Evolutionary conservation across 2,888 invertebrate species (phyloP).

Genomic region (Himalopsyche tibetana): DNA sequence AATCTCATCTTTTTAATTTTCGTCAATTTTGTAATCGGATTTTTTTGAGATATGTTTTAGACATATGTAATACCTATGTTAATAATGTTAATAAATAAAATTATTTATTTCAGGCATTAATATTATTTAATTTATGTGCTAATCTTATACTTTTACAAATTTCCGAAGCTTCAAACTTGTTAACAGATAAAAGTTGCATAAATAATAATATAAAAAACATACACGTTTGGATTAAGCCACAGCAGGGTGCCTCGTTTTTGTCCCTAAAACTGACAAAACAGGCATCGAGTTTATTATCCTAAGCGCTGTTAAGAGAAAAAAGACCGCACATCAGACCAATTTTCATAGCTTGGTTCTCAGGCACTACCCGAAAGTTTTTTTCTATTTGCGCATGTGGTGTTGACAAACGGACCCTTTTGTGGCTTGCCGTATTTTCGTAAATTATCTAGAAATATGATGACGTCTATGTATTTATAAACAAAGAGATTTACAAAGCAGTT

Average conservation of each 20-base stretch:
- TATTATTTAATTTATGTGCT: too few species aligned
- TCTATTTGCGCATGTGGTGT: slow-evolving; percentile 4
- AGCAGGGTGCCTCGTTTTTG: not conserved
- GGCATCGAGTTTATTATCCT: slow-evolving; percentile 19
- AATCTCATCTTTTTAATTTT: too few species aligned
- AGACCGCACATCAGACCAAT: slow-evolving; percentile 9
- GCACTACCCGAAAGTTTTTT: slow-evolving; percentile 10
- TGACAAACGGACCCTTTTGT: slow-evolving; percentile 19
- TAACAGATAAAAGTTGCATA: not conserved
- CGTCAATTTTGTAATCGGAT: too few species aligned
- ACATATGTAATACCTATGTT: too few species aligned
- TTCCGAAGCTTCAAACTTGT: too few species aligned
- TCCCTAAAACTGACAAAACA: slow-evolving; percentile 10
- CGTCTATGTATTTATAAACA: not conserved
- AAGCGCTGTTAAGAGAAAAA: not conserved
- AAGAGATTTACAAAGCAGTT: not conserved
- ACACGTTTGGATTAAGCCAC: not conserved
- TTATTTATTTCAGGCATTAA: too few species aligned
- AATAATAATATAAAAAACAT: not conserved
- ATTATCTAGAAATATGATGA: slow-evolving; percentile 16
- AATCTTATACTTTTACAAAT: too few species aligned
- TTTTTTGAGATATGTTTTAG: too few species aligned
- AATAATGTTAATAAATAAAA: too few species aligned
- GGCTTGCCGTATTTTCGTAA: not conserved
- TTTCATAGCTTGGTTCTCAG: not conserved